A percentile compares a stretch with the other conserved stretches of the same genome.
Evolutionary conservation across 2,113 vertebrate species (phyloP).

Genomic region (Seriola quinqueradiata): DNA sequence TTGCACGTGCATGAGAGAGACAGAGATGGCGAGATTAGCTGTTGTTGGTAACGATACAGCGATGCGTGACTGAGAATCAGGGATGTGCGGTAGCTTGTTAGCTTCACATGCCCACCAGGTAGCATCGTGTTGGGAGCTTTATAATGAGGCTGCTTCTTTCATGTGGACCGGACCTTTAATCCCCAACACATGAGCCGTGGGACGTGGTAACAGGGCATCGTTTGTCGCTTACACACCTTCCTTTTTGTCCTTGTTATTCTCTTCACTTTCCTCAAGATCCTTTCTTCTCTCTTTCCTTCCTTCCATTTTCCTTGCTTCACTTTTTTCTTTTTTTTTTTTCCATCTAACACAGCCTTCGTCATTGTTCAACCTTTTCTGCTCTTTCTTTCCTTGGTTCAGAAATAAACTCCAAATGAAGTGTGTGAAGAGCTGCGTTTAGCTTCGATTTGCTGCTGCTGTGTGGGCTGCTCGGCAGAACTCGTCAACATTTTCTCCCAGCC

Average conservation of each 20-base stretch:
- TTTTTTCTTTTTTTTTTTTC: neutral
- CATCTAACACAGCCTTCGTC: neutral
- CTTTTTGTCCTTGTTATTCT: constrained; percentile 4
- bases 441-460: neutral
- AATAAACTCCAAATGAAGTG: constrained; percentile 1
- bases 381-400: neutral
- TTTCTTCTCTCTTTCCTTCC: too few relatives aligned
- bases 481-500: neutral
- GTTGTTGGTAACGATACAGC: neutral
- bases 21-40: neutral
- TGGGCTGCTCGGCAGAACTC: neutral
- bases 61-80: constrained; percentile 18
- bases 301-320: neutral
- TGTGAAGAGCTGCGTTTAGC: neutral
- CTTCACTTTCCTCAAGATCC: neutral
- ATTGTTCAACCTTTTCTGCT: neutral
- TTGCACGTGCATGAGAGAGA: constrained; percentile 6
- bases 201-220: constrained; percentile 33
- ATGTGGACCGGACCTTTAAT: constrained; percentile 60
- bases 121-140: constrained; percentile 39
- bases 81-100: constrained; percentile 41
- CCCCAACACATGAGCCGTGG: constrained; percentile 11
- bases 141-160: constrained; percentile 63
- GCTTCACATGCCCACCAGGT: constrained; percentile 45
- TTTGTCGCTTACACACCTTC: constrained; percentile 24